phyloP scores from a whole-genome alignment of 2,797 vertebrate species.

The Margarornis squamiger region DNA sequence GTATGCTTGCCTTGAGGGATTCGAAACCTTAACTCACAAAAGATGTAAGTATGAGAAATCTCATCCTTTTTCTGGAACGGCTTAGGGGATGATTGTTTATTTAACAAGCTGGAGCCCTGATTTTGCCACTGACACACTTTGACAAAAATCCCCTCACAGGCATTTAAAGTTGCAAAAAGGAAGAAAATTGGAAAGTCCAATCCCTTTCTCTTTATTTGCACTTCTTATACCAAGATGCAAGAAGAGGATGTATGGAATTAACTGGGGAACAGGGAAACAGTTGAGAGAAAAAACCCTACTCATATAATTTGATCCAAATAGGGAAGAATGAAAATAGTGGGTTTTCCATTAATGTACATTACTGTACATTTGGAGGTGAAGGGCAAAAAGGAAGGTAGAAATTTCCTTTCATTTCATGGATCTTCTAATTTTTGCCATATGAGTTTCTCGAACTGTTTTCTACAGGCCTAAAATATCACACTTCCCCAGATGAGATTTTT shows the following conservation, averaged over 20 bases:
- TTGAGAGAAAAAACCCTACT: neutral
- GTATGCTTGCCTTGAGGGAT: conserved; percentile 15
- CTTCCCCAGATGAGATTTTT: neutral
- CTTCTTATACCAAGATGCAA: neutral
- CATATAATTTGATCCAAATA: neutral
- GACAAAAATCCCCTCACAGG: neutral
- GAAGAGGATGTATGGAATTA: neutral
- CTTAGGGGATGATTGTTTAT: conserved; percentile 42
- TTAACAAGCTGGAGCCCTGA: conserved; percentile 40
- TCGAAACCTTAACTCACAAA: conserved; percentile 2
- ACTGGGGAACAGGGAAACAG: neutral
- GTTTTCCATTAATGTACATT: neutral
- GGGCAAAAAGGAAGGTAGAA: neutral
- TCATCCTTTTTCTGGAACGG: neutral
- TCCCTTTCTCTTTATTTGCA: neutral
- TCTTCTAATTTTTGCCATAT: neutral
- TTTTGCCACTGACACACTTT: conserved; percentile 35
- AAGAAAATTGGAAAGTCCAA: neutral
- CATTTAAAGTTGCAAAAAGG: neutral
- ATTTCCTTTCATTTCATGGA: neutral
- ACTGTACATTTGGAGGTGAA: neutral
- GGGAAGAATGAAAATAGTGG: neutral
- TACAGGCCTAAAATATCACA: neutral
- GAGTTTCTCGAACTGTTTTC: neutral
- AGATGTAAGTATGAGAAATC: conserved; percentile 23